Conservation (phyloP, 2,888 invertebrate species). For the Dromius quadrimaculatus region DNA sequence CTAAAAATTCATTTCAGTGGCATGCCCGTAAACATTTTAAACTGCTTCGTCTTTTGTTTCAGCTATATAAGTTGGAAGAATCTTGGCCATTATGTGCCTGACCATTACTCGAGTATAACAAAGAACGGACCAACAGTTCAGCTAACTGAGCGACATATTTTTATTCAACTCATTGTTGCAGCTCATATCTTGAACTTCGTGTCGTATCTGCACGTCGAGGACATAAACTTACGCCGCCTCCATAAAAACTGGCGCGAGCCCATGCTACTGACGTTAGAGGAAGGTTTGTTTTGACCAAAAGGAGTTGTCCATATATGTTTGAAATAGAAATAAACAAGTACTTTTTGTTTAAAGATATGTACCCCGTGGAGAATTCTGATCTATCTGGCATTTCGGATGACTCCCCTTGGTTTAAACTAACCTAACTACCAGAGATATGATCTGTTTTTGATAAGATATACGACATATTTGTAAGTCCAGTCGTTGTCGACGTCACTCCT, state of each 20-base stretch:
- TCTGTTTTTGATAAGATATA: conserved; percentile 23
- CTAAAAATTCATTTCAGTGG: conserved; percentile 24
- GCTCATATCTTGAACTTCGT: conserved; percentile 21
- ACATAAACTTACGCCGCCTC: conserved; percentile 21
- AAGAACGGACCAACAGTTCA: conserved; percentile 5
- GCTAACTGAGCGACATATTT: conserved; percentile 27
- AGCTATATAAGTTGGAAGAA: conserved; percentile 4
- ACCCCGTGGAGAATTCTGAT: no score
- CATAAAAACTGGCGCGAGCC: conserved; percentile 11
- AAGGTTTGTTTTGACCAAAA: background rate
- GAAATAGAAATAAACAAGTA: no score
- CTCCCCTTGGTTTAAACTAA: background rate
- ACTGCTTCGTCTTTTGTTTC: conserved; percentile 6
- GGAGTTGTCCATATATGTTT: conserved; percentile 3
- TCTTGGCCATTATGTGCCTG: background rate
- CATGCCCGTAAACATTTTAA: conserved; percentile 1
- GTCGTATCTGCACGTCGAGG: conserved; percentile 20
- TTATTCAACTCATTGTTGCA: conserved; percentile 32
- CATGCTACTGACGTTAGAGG: background rate
- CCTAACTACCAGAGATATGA: conserved; percentile 10
- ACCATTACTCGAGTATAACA: conserved; percentile 17
- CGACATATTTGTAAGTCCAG: conserved; percentile 28
- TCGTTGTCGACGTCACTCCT: conserved; percentile 20
- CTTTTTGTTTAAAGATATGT: no score
- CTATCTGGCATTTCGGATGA: no score